phyloP scores from a whole-genome alignment of 2,888 invertebrate genomes.

The Epinotia bilunana region DNA sequence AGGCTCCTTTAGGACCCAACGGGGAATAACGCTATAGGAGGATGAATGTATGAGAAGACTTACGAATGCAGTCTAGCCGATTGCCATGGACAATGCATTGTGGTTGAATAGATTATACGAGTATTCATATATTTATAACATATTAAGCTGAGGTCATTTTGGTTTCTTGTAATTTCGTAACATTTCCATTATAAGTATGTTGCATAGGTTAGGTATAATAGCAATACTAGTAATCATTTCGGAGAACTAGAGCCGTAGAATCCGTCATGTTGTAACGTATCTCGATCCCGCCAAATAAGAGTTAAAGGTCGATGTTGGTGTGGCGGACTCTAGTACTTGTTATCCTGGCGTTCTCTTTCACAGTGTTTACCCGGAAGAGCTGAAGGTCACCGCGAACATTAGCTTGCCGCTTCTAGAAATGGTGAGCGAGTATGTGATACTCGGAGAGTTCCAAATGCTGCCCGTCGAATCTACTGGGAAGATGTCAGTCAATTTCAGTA shows the following conservation, averaged over 20 bases:
- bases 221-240: not conserved
- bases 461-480: slow-evolving; percentile 84
- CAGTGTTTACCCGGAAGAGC: slow-evolving; percentile 76
- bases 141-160: not conserved
- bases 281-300: not conserved
- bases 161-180: not conserved
- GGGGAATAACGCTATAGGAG: too few relatives aligned
- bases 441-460: slow-evolving; percentile 83
- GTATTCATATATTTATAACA: too few relatives aligned
- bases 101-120: too few relatives aligned
- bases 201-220: not conserved
- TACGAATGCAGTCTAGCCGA: too few relatives aligned
- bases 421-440: slow-evolving; percentile 76
- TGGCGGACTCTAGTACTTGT: not conserved
- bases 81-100: too few relatives aligned
- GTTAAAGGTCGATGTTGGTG: slow-evolving; percentile 16
- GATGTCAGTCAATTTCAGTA: slow-evolving; percentile 84
- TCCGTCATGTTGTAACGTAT: slow-evolving; percentile 2
- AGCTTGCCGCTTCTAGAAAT: slow-evolving; percentile 73
- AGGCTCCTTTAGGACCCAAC: too few relatives aligned
- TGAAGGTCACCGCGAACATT: slow-evolving; percentile 75
- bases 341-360: slow-evolving; percentile 27
- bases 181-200: not conserved
- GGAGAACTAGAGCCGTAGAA: slow-evolving; percentile 3
- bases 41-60: too few relatives aligned